Base-by-base conservation (phyloP, 2,888 invertebrate species). In the Nemotelus pantherinus region DNA sequence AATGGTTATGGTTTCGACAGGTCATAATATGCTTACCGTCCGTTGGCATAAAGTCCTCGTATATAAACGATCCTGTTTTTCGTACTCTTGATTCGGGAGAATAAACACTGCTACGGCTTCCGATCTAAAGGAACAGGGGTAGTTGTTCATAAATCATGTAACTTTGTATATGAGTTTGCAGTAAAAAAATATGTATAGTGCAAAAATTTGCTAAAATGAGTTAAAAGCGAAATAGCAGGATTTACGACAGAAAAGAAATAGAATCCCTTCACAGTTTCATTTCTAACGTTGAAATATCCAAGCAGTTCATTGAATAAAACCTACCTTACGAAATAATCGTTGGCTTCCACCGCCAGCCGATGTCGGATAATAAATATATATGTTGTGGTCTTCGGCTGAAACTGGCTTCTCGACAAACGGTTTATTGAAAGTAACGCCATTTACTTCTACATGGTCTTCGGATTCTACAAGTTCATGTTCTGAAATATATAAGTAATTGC, bases 1-100 rank as follows among this genome's bases (percentile, higher is more conserved):
- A 63, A 25, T 25, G 25, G 25, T 25, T 25, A 25, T 25, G 25
- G 25, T 25, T 63, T 63, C 43, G 4, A 63, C 10, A 53, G 10
- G 10, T 53, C 1, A 53, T 53, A 6, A 58, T 2, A 43, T n/a
- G 48, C 89, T 89, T 89, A 88, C 99, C 99, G 90, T 99, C 99
- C 55, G 99, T 99, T 4, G 99, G 99, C 98, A 99, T 99, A 88
- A 99, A 99, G 88, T 99, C 99, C 90, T 99, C 99, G 87, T 99
- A 99, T 85, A 99, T 98, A 88, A 96, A 99, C 9, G 98, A 98
- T 64, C 99, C 99, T 70, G 96, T 96, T 88, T 97, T 98, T 77
- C 99, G 90, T 5, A 99, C 97, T 83, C 97, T 91, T 64, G 97
- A 97, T 88, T 97, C 97, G 5, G 97, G 96, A 0, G 98, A 98